phyloP scores from a whole-genome alignment of 2,113 vertebrate species.

The Nothoprocta perdicaria region DNA sequence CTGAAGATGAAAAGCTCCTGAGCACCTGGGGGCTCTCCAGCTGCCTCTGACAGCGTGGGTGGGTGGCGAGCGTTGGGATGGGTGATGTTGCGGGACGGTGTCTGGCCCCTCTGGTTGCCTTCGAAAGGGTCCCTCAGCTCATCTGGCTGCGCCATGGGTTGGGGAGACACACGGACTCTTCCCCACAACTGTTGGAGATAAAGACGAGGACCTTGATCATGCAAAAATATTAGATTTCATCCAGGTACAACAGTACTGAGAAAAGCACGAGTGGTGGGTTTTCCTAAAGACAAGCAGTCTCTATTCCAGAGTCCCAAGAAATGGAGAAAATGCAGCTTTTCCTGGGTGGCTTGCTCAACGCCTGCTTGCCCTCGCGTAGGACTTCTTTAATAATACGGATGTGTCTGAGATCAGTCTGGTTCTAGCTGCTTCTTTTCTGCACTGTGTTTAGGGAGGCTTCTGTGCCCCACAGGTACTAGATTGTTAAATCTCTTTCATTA shows the following conservation, averaged over 20 bases:
- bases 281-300: not conserved
- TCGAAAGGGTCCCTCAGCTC: not conserved
- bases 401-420: not conserved
- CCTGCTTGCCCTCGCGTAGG: not conserved
- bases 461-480: fast-evolving
- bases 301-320: not conserved
- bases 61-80: no score
- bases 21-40: not conserved
- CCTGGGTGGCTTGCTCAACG: fast-evolving
- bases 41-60: not conserved
- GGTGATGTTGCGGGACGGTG: not conserved
- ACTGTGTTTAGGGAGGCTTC: fast-evolving
- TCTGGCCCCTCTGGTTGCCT: not conserved
- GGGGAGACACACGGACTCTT: not conserved
- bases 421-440: not conserved
- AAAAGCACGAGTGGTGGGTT: fast-evolving
- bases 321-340: fast-evolving
- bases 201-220: not conserved
- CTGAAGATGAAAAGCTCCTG: no score
- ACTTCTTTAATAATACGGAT: no score
- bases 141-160: not conserved
- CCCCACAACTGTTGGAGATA: not conserved
- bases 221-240: not conserved
- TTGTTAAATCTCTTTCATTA: not conserved
- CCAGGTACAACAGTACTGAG: fast-evolving